Evolutionary conservation across 1,140 invertebrate species (phyloP), one percentile per base, ranked within the genome.

Genomic region (Leptopilina boulardi): DNA sequence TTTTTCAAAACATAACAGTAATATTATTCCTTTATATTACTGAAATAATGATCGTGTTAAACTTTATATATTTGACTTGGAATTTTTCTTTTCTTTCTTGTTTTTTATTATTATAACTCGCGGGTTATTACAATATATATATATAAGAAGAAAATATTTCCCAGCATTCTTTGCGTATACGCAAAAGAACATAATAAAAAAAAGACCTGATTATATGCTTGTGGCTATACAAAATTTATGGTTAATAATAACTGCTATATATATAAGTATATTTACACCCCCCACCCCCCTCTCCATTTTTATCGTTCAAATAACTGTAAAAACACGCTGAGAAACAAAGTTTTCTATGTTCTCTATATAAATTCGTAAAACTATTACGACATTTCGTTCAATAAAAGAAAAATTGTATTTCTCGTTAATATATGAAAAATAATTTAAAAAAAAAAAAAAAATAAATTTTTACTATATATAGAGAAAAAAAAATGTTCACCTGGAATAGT

Each of bases 281-380:
- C n/a, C 4, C 59, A 30, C 0, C n/a, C n/a, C n/a, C n/a, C n/a
- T n/a, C n/a, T n/a, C n/a, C n/a, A n/a, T 15, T 51, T 66, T 66
- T 66, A 66, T 66, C 26, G 59, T 30, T 66, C 23, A 66, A 66
- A 30, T 66, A 66, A 66, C 59, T 34, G 23, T 34, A 30, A 30
- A 30, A 66, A 66, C 0, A 21, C 42, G 42, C 13, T 59, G 21
- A 59, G 9, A 26, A 13, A 59, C 9, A 13, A 59, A 4, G 10
- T 38, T 15, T 56, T 23, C 18, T 10, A 59, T 11, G 13, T n/a
- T n/a, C 11, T 0, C 21, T 59, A 23, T 21, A 23, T n/a, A n/a
- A n/a, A 19, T 56, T 26, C 23, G n/a, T n/a, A 59, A 8, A 59
- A 59, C 56, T 59, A 23, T 21, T 59, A 9, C 19, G 18, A 56